phyloP scores from a whole-genome alignment of 2,113 vertebrate species.

The Gallinago jamesoni region DNA sequence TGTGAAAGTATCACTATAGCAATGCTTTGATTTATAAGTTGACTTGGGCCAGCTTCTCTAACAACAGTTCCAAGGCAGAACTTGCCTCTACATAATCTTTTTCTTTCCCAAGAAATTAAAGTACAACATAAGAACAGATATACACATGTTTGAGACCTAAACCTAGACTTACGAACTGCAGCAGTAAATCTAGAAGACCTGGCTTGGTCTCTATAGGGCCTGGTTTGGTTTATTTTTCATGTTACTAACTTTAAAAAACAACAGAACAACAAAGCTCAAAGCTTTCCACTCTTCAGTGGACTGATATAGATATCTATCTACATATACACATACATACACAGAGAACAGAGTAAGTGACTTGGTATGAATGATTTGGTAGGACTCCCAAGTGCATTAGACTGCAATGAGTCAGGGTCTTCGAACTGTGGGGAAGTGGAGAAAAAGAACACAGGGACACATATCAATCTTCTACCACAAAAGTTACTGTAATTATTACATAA shows the following conservation, averaged over 20 bases:
- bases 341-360: background rate
- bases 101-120: background rate
- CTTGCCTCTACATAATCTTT: background rate
- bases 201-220: no score
- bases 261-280: background rate
- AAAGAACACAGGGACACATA: background rate
- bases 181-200: background rate
- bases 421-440: background rate
- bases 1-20: background rate
- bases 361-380: background rate
- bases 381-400: background rate
- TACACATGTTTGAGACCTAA: background rate
- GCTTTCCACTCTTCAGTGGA: background rate
- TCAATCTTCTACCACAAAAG: background rate
- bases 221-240: background rate
- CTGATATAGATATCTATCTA: fast-evolving
- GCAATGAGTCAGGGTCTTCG: background rate
- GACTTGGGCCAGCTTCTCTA: background rate
- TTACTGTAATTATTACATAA: background rate
- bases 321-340: fast-evolving
- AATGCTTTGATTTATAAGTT: background rate
- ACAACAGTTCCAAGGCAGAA: background rate
- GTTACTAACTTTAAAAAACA: background rate
- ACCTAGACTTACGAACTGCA: background rate
- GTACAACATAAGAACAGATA: background rate